A percentile compares a stretch with the other conserved stretches of the same genome.
phyloP scores from a whole-genome alignment of 2,888 invertebrate genomes.

The Gisinianus flammeolus region DNA sequence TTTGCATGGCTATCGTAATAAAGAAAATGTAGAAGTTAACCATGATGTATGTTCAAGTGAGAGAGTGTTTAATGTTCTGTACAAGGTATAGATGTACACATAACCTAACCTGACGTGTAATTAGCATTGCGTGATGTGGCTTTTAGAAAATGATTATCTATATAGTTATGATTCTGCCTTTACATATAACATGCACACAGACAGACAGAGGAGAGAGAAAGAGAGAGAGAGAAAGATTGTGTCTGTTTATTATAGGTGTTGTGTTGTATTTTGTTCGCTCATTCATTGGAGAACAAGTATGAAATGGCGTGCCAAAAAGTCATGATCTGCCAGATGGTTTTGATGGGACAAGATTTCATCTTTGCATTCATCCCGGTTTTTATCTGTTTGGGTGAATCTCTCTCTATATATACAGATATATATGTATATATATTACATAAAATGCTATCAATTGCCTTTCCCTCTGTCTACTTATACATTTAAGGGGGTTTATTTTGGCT shows the following conservation, averaged over 20 bases:
- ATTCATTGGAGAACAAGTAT: background rate
- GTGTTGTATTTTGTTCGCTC: background rate
- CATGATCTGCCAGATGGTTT: conserved; percentile 31
- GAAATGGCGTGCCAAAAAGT: conserved; percentile 33
- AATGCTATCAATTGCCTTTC: background rate
- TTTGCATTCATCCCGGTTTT: conserved; percentile 1
- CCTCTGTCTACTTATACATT: background rate
- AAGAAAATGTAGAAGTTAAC: background rate
- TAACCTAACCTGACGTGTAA: background rate
- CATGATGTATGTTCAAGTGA: background rate
- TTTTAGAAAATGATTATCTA: too few species aligned
- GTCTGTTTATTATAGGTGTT: background rate
- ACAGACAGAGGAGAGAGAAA: background rate
- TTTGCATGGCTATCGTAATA: background rate
- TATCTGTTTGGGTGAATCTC: background rate
- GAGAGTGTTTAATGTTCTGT: background rate
- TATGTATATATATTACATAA: background rate
- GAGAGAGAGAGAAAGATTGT: background rate
- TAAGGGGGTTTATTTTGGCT: too few species aligned
- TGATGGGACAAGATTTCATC: conserved; percentile 14
- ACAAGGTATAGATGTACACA: background rate
- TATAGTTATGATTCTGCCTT: too few species aligned
- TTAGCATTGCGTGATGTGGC: conserved; percentile 3
- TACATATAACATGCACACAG: background rate
- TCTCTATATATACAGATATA: background rate